Base-by-base conservation (phyloP, 2,113 vertebrate species). In the Campylorhamphus procurvoides region DNA sequence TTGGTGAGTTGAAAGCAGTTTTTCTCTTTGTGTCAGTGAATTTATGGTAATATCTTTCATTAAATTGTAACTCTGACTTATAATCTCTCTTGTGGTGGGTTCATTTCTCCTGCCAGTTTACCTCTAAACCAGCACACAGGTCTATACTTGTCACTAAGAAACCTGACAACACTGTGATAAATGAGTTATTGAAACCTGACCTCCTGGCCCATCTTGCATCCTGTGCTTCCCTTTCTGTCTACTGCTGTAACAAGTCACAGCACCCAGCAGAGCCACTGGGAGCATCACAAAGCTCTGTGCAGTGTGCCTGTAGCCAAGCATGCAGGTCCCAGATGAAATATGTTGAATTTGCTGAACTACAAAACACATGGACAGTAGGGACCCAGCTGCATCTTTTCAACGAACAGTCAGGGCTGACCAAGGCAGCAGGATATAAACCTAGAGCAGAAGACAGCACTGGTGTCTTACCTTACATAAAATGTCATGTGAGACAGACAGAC, bases 371-470 rank as follows among this genome's bases (percentile, higher is more conserved):
- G 17, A 20, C 44, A n/a, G 5, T 7, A 87, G 66, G 10, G 39
- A 4, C 35, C 7, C n/a, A 63, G 15, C 29, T 64, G 27, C 5
- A 15, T 5, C 29, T 73, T 93, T 82, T 49, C 27, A 37, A 44
- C 9, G 46, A 31, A 17, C 42, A 77, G n/a, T 40, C 42, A 55
- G 39, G 33, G 19, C 17, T 22, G 6, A 47, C 16, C 12, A 76
- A 90, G 8, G 27, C 31, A 60, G 33, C 18, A 79, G 49, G 40
- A 28, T 31, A 56, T 53, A 85, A 60, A 56, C 5, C 23, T 10
- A 4, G 14, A 55, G 25, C 6, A 83, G n/a, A 80, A 68, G 20
- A 27, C 18, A 63, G 18, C 13, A 31, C 2, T 0, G 1, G 12
- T 72, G 9, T 75, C 74, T 75, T 63, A 12, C 19, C 10, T 72